A percentile compares a stretch with the other conserved stretches of the same genome.
phyloP scores from a whole-genome alignment of 2,888 invertebrate species.

The Dione vanillae region DNA sequence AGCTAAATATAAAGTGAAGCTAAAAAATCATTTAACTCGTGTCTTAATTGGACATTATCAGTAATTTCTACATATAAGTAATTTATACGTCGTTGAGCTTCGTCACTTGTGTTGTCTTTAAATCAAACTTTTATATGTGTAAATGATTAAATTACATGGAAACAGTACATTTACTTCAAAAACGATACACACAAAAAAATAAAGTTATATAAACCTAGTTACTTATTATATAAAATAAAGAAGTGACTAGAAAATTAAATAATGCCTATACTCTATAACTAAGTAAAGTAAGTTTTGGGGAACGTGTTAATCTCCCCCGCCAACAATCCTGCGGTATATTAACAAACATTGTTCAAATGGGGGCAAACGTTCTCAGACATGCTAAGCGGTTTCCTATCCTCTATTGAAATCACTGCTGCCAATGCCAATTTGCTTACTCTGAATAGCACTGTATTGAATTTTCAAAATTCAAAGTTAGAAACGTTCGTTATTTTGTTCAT shows the following conservation, averaged over 20 bases:
- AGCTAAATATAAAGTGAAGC: too few species aligned
- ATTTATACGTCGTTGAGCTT: too few species aligned
- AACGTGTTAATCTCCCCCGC: constrained; percentile 23
- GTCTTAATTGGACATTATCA: too few species aligned
- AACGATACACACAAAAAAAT: too few species aligned
- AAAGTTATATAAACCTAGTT: background rate
- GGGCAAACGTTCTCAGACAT: constrained; percentile 28
- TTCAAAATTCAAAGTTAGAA: background rate
- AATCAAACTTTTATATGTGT: too few species aligned
- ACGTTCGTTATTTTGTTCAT: background rate
- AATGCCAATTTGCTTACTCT: constrained; percentile 20
- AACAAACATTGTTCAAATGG: constrained; percentile 27
- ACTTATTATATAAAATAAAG: background rate
- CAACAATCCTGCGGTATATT: constrained; percentile 28
- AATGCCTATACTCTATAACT: constrained; percentile 1
- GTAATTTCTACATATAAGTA: too few species aligned
- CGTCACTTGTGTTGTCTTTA: too few species aligned
- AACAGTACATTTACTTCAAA: too few species aligned
- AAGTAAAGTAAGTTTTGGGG: constrained; percentile 8
- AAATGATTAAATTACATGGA: too few species aligned
- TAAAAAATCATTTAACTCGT: background rate
- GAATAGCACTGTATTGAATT: constrained; percentile 11
- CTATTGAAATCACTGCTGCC: constrained; percentile 29
- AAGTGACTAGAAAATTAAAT: background rate
- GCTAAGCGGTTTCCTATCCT: constrained; percentile 30